Conservation (phyloP, 2,888 invertebrate species). For the Pollenia amentaria region DNA sequence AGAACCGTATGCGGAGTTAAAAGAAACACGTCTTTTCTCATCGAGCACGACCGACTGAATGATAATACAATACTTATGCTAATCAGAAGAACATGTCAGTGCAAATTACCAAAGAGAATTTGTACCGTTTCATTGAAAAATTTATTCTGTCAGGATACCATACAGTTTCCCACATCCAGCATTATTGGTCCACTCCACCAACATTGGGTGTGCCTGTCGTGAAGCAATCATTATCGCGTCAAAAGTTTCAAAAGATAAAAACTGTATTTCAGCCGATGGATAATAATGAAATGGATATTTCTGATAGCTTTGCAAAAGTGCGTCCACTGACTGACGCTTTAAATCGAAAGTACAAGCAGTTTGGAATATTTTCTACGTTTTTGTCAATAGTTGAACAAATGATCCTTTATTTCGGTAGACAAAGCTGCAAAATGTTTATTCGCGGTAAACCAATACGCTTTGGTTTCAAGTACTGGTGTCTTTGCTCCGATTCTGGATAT, state of each 20-base stretch:
- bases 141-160: too few species aligned
- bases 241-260: constrained; percentile 13
- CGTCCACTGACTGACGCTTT: constrained; percentile 29
- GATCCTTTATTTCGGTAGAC: too few species aligned
- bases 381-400: constrained; percentile 7
- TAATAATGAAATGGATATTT: too few species aligned
- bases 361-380: constrained; percentile 29
- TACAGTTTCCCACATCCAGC: background rate
- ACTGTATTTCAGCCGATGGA: too few species aligned
- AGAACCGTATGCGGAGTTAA: too few species aligned
- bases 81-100: too few species aligned
- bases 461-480: constrained; percentile 34
- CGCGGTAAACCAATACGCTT: constrained; percentile 30
- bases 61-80: too few species aligned
- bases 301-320: constrained; percentile 20
- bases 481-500: constrained; percentile 34
- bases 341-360: constrained; percentile 29
- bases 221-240: constrained; percentile 17
- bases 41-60: too few species aligned
- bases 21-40: too few species aligned
- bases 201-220: constrained; percentile 23
- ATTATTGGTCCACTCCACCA: constrained; percentile 3
- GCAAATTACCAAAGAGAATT: too few species aligned
- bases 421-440: too few species aligned
- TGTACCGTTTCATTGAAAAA: too few species aligned